These are phyloP conservation scores for Halcyon senegalensis DNA, from an alignment of 2,113 vertebrate species.

Conservation along the genomic window DNA sequence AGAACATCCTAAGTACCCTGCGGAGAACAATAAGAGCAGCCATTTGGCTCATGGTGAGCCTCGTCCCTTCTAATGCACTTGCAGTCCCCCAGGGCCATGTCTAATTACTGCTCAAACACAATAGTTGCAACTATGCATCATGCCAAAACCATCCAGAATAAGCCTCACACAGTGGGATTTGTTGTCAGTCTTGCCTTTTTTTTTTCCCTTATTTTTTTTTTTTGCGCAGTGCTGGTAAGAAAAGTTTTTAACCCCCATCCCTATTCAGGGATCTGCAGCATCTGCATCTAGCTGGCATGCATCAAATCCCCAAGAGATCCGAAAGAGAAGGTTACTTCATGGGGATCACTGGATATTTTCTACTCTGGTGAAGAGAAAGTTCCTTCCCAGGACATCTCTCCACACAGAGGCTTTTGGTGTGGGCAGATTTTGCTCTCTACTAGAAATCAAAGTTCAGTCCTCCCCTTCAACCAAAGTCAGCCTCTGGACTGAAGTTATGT, in stretches of 20 bases:
- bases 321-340: neutral
- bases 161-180: conserved; percentile 36
- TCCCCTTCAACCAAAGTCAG: neutral
- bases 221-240: neutral
- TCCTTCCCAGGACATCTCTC: neutral
- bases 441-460: neutral
- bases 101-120: conserved; percentile 72
- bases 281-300: neutral
- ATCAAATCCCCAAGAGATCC: neutral
- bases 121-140: conserved; percentile 56
- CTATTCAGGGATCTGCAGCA: neutral
- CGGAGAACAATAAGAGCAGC: conserved; percentile 68
- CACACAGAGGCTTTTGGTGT: neutral
- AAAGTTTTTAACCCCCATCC: conserved; percentile 18
- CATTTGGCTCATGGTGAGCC: conserved; percentile 63
- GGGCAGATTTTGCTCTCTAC: neutral
- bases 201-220: neutral
- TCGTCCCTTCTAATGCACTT: conserved; percentile 69
- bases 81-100: conserved; percentile 53
- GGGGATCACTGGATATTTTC: neutral
- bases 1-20: conserved; percentile 67
- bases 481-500: neutral
- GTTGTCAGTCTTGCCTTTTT: conserved; percentile 14
- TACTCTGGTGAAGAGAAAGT: neutral
- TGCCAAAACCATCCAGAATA: conserved; percentile 67